Conservation (phyloP, 2,888 invertebrate species). For the Cataglyphis altisquamis region DNA sequence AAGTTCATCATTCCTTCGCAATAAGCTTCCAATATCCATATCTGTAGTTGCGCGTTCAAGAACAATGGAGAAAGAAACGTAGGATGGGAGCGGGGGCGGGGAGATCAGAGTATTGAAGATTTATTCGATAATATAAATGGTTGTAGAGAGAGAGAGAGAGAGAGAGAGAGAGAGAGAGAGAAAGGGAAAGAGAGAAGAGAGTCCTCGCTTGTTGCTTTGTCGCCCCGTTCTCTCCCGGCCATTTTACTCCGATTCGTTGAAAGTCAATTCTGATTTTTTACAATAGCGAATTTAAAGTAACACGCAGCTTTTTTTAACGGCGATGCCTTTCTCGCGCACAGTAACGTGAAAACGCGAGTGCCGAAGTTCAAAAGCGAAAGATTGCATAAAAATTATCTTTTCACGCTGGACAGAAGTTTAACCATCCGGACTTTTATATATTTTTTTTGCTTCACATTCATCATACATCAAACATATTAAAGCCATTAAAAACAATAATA, state of each 20-base stretch:
- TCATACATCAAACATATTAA: neutral
- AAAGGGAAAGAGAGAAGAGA: neutral
- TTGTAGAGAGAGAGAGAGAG: neutral
- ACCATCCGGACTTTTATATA: neutral
- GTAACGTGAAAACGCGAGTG: slow-evolving; percentile 31
- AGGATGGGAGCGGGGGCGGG: neutral
- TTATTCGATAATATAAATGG: slow-evolving; percentile 55
- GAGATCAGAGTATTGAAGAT: slow-evolving; percentile 38
- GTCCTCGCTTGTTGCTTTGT: slow-evolving; percentile 43
- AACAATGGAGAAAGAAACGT: slow-evolving; percentile 42
- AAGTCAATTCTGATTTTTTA: slow-evolving; percentile 54
- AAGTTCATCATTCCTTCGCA: slow-evolving; percentile 54
- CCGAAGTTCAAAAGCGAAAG: slow-evolving; percentile 30
- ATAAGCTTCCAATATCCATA: slow-evolving; percentile 54
- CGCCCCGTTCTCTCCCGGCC: slow-evolving; percentile 26
- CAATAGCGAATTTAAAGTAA: slow-evolving; percentile 56
- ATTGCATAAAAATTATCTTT: slow-evolving; percentile 28
- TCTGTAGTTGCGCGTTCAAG: slow-evolving; percentile 42
- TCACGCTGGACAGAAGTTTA: neutral
- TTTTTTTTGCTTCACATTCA: neutral
- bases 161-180: neutral
- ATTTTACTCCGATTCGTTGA: slow-evolving; percentile 51
- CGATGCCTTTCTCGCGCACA: neutral
- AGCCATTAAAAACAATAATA: neutral
- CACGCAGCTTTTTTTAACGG: slow-evolving; percentile 40